Conservation (phyloP, 2,113 vertebrate species). For the Pyxicephalus adspersus region DNA sequence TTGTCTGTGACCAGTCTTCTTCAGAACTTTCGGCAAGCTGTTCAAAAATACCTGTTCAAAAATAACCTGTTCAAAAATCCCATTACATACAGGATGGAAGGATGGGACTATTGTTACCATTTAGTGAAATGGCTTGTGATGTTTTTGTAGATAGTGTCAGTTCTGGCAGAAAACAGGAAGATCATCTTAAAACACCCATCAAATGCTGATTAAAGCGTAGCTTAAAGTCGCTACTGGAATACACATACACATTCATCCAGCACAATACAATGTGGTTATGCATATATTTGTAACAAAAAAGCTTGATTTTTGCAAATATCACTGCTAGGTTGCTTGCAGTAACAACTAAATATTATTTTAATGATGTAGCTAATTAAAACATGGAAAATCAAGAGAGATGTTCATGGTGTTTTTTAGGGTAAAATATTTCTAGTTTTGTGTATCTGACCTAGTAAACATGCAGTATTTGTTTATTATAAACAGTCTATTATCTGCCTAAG, state of each 20-base stretch:
- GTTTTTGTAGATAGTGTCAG: neutral
- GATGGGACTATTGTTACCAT: slow-evolving; percentile 39
- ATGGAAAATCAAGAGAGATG: neutral
- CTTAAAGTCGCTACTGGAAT: slow-evolving; percentile 52
- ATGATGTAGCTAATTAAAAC: neutral
- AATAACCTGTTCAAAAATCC: slow-evolving; percentile 48
- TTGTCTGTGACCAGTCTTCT: neutral
- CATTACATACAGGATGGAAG: slow-evolving; percentile 36
- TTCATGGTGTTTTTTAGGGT: neutral
- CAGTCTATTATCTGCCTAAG: no score
- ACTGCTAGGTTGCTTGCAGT: slow-evolving; percentile 7
- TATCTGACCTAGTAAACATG: no score
- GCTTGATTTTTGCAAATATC: slow-evolving; percentile 10
- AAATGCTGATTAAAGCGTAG: slow-evolving; percentile 55
- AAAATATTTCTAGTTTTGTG: neutral
- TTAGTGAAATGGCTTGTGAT: slow-evolving; percentile 53
- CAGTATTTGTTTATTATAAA: no score
- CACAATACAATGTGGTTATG: slow-evolving; percentile 25
- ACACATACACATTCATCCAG: slow-evolving; percentile 46
- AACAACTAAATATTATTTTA: slow-evolving; percentile 17
- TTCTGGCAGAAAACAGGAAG: slow-evolving; percentile 15
- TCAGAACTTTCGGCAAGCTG: slow-evolving; percentile 8
- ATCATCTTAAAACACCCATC: slow-evolving; percentile 58
- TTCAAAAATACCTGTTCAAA: slow-evolving; percentile 48
- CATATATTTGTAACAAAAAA: slow-evolving; percentile 39